phyloP scores from a whole-genome alignment of 92 coral and sea anemone genomes.

The Scolanthus callimorphus region DNA sequence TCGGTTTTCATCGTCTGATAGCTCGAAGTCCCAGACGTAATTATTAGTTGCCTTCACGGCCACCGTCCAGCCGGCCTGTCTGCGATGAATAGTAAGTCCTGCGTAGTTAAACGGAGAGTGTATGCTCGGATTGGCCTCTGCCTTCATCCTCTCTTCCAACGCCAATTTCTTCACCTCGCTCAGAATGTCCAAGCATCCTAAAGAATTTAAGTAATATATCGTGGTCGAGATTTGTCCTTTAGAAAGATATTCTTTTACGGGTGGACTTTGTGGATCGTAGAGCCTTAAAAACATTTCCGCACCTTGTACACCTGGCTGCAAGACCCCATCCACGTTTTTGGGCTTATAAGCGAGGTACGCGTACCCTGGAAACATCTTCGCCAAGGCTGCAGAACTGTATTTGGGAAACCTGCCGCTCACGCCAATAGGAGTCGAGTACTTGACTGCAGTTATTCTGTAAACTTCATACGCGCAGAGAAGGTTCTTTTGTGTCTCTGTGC shows the following conservation, averaged over 20 bases:
- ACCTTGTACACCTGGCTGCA: no score
- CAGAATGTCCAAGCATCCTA: constrained; percentile 29
- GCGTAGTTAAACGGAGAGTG: constrained; percentile 55
- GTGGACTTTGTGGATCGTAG: constrained; percentile 2
- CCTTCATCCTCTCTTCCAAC: neutral
- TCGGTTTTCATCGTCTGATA: constrained; percentile 18
- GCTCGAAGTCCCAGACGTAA: constrained; percentile 46
- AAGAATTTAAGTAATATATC: constrained; percentile 36
- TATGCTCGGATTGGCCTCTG: constrained; percentile 40
- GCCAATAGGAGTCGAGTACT: constrained; percentile 46
- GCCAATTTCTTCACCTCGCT: constrained; percentile 9
- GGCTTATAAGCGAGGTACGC: constrained; percentile 9
- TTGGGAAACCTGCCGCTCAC: constrained; percentile 47
- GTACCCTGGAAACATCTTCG: constrained; percentile 21
- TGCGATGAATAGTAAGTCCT: constrained; percentile 39
- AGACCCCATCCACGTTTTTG: neutral
- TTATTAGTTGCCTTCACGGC: constrained; percentile 53
- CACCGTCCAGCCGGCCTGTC: constrained; percentile 55
- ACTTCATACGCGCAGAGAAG: constrained; percentile 25
- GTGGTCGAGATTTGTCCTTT: constrained; percentile 16
- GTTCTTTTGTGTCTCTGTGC: constrained; percentile 1
- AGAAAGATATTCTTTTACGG: constrained; percentile 4
- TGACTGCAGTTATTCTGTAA: constrained; percentile 31
- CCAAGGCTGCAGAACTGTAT: constrained; percentile 16
- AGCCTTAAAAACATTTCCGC: constrained; percentile 33